Conservation (phyloP, 2,797 vertebrate species). For the Linurgus olivaceus region DNA sequence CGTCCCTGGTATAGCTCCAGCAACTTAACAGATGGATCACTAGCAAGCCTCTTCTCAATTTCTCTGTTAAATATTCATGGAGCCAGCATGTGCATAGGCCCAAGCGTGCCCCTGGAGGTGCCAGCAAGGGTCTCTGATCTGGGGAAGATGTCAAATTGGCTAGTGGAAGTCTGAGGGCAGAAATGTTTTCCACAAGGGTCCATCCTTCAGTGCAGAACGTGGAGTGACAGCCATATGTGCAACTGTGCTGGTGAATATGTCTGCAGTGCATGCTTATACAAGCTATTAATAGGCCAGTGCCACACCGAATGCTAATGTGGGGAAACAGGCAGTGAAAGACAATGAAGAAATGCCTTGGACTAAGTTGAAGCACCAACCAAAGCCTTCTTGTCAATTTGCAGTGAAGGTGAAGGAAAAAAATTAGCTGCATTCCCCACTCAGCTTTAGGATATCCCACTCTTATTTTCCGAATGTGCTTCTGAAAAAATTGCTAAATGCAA, state of each 20-base stretch:
- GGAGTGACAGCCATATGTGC: conserved; percentile 51
- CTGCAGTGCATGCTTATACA: conserved; percentile 37
- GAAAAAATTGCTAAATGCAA: neutral
- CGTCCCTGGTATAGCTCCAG: conserved; percentile 69
- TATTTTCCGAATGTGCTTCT: neutral
- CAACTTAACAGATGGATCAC: conserved; percentile 74
- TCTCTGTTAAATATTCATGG: conserved; percentile 76
- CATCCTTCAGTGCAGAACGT: conserved; percentile 43
- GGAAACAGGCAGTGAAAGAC: conserved; percentile 37
- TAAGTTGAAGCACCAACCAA: neutral
- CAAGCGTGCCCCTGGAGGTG: conserved; percentile 54
- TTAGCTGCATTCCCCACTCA: neutral
- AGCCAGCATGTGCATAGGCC: conserved; percentile 63
- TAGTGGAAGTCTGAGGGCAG: conserved; percentile 46
- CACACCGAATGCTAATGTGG: conserved; percentile 30
- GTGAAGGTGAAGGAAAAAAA: neutral
- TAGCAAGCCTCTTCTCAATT: conserved; percentile 68
- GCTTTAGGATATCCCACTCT: neutral
- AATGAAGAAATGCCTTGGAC: conserved; percentile 22
- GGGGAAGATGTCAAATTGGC: conserved; percentile 53
- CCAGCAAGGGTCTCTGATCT: conserved; percentile 51
- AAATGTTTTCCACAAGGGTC: conserved; percentile 60
- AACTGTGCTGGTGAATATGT: conserved; percentile 12
- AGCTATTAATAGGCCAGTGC: conserved; percentile 46
- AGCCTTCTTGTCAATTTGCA: neutral